Evolutionary conservation across 2,113 vertebrate genomes (phyloP).

Genomic region (Tylochromis polylepis): DNA sequence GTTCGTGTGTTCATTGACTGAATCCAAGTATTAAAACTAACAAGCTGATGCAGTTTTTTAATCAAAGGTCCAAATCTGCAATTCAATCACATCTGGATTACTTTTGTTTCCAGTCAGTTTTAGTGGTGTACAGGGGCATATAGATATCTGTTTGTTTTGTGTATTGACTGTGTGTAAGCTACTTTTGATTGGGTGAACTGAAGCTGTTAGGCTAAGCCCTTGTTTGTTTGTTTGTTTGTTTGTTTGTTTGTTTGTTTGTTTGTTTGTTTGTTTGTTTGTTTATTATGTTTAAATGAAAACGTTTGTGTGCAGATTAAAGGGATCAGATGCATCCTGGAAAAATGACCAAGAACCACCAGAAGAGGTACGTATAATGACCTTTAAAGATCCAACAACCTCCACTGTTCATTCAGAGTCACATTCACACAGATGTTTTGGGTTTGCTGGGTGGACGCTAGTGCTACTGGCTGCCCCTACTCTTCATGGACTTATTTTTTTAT

Average conservation of each 20-base stretch:
- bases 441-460: not conserved
- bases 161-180: not conserved
- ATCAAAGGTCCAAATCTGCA: not conserved
- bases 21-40: not conserved
- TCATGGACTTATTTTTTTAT: not conserved
- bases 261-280: not conserved
- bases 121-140: not conserved
- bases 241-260: not conserved
- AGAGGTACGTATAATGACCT: constrained; percentile 67
- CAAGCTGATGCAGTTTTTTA: not conserved
- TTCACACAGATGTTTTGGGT: not conserved
- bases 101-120: not conserved
- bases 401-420: not conserved
- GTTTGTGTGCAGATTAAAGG: constrained; percentile 74
- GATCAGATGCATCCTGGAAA: constrained; percentile 96
- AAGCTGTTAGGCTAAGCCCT: not conserved
- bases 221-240: not conserved
- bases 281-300: not conserved
- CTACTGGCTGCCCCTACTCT: not conserved
- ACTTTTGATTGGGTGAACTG: not conserved
- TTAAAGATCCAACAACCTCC: not conserved
- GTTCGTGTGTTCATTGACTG: not conserved
- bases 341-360: constrained; percentile 93
- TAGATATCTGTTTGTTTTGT: not conserved
- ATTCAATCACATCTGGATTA: not conserved